Conservation (phyloP, 2,113 vertebrate genomes). For the Rafetus swinhoei region DNA sequence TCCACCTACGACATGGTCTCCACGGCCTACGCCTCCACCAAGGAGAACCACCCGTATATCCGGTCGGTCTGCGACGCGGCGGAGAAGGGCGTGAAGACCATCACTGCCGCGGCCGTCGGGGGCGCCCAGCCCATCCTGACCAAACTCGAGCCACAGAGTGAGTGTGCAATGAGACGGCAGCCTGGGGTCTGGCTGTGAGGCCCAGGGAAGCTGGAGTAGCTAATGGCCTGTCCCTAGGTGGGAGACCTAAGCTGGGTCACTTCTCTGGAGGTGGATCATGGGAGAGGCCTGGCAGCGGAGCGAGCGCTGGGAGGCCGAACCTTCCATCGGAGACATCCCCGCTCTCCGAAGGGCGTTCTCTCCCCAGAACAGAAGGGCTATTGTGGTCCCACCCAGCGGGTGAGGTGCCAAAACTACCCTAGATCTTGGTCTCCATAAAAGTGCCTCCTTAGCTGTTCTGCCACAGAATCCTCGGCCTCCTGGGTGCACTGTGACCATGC, state of each 20-base stretch:
- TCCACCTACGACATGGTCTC: constrained; percentile 78
- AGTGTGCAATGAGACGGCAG: constrained; percentile 36
- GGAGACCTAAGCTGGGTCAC: neutral
- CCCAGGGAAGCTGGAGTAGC: neutral
- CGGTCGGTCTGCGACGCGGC: constrained; percentile 87
- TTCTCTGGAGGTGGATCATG: neutral
- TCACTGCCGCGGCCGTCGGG: constrained; percentile 79
- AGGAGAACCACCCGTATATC: constrained; percentile 85
- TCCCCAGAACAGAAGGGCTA: no score
- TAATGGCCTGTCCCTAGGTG: neutral
- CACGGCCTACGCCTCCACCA: constrained; percentile 81
- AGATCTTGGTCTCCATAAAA: neutral
- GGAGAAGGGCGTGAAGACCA: constrained; percentile 83
- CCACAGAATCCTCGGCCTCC: neutral
- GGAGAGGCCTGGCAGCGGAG: neutral
- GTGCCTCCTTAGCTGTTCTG: neutral
- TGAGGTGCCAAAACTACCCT: neutral
- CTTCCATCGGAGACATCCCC: fast-evolving
- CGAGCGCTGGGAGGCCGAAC: neutral
- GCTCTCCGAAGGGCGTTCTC: neutral
- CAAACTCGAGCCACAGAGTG: constrained; percentile 88
- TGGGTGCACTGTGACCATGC: no score
- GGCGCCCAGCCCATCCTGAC: constrained; percentile 86
- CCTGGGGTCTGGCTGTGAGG: no score
- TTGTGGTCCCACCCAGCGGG: neutral